A percentile compares a stretch with the other conserved stretches of the same genome.
phyloP scores from a whole-genome alignment of 1,140 invertebrate species.

The Lordiphosa stackelbergi region DNA sequence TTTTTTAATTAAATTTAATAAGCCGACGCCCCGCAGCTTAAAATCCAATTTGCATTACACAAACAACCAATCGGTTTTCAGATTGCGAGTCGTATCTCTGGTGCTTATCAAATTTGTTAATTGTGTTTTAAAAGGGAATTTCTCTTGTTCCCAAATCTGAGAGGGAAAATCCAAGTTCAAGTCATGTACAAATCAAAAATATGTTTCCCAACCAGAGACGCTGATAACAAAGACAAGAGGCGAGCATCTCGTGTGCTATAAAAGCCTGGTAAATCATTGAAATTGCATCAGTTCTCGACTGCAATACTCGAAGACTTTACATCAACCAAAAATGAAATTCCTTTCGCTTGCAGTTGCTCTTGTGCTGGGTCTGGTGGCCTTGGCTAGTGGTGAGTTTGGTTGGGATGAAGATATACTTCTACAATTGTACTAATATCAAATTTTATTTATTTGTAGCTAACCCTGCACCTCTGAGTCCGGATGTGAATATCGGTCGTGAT shows the following conservation, averaged over 20 bases:
- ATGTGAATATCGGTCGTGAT: conserved; percentile 63
- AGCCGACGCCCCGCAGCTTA: no score
- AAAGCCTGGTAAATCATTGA: conserved; percentile 9
- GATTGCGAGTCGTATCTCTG: no score
- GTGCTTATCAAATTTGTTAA: no score
- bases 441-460: conserved; percentile 19
- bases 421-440: neutral
- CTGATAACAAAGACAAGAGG: no score
- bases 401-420: neutral
- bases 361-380: conserved; percentile 49
- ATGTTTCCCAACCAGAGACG: no score
- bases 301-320: conserved; percentile 15
- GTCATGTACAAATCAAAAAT: no score
- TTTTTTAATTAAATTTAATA: no score
- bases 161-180: no score
- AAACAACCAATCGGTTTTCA: no score
- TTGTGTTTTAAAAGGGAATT: no score
- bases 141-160: no score
- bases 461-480: conserved; percentile 44
- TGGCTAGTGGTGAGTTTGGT: conserved; percentile 50
- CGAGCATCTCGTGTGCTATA: conserved; percentile 15
- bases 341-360: conserved; percentile 48
- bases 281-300: conserved; percentile 24
- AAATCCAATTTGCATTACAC: no score
- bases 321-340: conserved; percentile 54